Evolutionary conservation across 2,113 vertebrate species (phyloP), one percentile per base, ranked within the genome.

Genomic region (Echinops telfairi): DNA sequence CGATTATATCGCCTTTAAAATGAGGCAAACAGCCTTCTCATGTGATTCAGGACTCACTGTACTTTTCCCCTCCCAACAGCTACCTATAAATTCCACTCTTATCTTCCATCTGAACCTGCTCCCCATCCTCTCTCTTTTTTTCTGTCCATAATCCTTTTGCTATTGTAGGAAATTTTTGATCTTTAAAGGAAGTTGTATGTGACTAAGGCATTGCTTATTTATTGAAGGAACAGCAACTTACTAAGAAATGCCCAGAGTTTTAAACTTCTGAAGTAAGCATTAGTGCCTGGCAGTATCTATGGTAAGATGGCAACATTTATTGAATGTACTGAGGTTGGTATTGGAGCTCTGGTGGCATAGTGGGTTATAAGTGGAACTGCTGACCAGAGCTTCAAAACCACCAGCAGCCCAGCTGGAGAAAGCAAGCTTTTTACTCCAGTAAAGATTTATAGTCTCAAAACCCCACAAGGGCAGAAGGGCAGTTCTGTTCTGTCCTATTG

Each of bases 191-290:
- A 23, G 38, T 19, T 53, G n/a, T 47, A 53, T 0, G 0, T 77
- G 71, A 88, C 64, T 83, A 78, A 86, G 83, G 57, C 29, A 82
- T 3, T 40, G 29, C 8, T 76, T 38, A 31, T 71, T 89, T 95
- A 60, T 38, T 31, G 27, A 90, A 86, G 68, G 83, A 36, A 62
- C 3, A 62, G 47, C 38, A 83, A 16, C 38, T 83, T 86, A 47
- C 19, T 90, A 76, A 86, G 76, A 80, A 73, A 23, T 83, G n/a
- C 43, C 57, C 5, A n/a, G 47, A 14, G 2, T 85, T 91, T 75
- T 73, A 31, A 92, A 73, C 33, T 10, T 81, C 22, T 10, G 14
- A 66, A 83, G 38, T 90, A 43, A 38, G 29, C 3, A 25, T 27
- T 47, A 16, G 73, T 62, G 43, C 3, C 47, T 84, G n/a, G 57